Evolutionary conservation across 2,888 invertebrate genomes (phyloP).

Genomic region (Electrophaes corylata): DNA sequence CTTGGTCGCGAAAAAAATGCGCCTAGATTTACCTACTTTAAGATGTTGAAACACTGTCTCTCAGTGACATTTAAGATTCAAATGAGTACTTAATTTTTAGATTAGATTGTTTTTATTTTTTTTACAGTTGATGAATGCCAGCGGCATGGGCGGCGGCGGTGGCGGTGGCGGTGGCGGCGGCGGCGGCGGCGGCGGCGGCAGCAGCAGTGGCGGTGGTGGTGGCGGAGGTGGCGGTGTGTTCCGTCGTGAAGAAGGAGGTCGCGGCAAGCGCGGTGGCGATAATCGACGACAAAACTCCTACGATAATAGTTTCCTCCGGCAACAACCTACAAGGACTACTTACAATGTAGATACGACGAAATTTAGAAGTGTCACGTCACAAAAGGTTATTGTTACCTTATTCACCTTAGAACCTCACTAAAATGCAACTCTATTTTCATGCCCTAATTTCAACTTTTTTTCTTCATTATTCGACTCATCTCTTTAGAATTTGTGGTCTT

Average conservation of each 20-base stretch:
- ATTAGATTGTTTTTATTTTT: conserved; percentile 6
- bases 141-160: conserved; percentile 70
- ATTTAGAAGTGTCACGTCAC: conserved; percentile 67
- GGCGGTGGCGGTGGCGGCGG: conserved; percentile 71
- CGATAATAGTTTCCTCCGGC: conserved; percentile 65
- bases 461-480: too few relatives aligned
- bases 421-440: too few relatives aligned
- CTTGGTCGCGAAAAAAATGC: too few relatives aligned
- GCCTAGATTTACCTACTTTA: too few relatives aligned
- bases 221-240: conserved; percentile 74
- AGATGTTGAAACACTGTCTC: too few relatives aligned
- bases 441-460: too few relatives aligned
- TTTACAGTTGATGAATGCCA: conserved; percentile 68
- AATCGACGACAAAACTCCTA: conserved; percentile 64
- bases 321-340: conserved; percentile 44
- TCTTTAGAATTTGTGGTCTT: too few relatives aligned
- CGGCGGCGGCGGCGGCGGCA: conserved; percentile 69
- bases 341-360: conserved; percentile 72
- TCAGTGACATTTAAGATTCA: too few relatives aligned
- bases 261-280: conserved; percentile 72
- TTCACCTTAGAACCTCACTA: not conserved
- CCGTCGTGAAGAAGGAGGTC: conserved; percentile 82
- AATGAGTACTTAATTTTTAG: too few relatives aligned
- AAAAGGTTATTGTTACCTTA: conserved; percentile 54
- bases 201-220: conserved; percentile 75